Conservation (phyloP, 1,140 invertebrate genomes). For the Galleria mellonella region DNA sequence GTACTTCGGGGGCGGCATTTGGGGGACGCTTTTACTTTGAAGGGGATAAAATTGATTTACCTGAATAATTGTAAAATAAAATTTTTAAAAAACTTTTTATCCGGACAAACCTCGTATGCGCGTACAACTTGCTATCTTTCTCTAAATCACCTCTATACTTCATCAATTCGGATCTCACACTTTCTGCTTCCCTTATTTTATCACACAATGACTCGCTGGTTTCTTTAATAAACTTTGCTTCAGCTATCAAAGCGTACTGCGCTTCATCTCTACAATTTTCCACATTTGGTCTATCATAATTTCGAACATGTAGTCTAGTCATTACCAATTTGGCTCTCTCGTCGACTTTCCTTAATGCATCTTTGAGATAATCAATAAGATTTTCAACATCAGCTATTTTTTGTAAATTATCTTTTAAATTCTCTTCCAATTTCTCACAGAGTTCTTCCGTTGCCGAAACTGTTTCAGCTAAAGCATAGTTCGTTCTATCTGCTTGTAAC, state of each 20-base stretch:
- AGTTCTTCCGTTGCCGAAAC: constrained; percentile 79
- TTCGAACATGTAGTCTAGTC: constrained; percentile 81
- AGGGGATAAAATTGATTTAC: too few species aligned
- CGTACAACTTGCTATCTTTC: constrained; percentile 82
- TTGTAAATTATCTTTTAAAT: constrained; percentile 76
- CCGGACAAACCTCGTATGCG: too few species aligned
- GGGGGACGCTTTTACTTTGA: too few species aligned
- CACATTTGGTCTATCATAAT: constrained; percentile 76
- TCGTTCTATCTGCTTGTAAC: constrained; percentile 82
- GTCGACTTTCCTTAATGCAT: constrained; percentile 77
- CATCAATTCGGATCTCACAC: constrained; percentile 76
- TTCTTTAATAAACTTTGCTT: constrained; percentile 52
- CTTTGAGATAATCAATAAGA: constrained; percentile 77
- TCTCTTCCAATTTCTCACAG: constrained; percentile 78
- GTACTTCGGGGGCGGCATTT: too few species aligned
- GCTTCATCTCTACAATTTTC: constrained; percentile 83
- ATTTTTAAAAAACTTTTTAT: too few species aligned
- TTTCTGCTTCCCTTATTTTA: constrained; percentile 77
- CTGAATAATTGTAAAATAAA: too few species aligned
- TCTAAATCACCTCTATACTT: constrained; percentile 78
- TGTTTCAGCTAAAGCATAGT: constrained; percentile 78
- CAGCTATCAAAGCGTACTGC: constrained; percentile 75
- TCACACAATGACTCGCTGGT: constrained; percentile 42
- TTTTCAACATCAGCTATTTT: constrained; percentile 81
- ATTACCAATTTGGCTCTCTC: constrained; percentile 82